Conservation (phyloP, 2,113 vertebrate genomes). For the Phalacrocorax aristotelis region DNA sequence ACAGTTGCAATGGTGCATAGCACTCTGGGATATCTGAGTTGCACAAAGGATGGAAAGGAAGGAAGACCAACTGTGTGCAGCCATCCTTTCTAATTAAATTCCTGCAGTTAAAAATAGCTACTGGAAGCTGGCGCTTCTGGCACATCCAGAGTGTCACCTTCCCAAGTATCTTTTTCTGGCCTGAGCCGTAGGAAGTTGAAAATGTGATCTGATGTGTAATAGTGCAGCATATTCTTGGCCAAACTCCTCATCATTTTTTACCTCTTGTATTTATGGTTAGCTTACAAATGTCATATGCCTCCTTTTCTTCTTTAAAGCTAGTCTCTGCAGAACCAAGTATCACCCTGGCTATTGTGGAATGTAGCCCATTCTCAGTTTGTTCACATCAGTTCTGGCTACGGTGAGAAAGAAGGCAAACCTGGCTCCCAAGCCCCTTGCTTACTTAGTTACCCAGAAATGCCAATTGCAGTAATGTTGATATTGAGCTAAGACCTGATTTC, state of each 20-base stretch:
- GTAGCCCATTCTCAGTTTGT: background rate
- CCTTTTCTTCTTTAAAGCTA: background rate
- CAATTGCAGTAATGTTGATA: background rate
- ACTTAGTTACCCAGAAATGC: background rate
- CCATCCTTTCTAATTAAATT: constrained; percentile 44
- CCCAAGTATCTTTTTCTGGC: constrained; percentile 62
- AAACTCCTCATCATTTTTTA: background rate
- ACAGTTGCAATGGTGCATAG: background rate
- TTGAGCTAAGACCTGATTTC: background rate
- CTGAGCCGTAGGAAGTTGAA: constrained; percentile 54
- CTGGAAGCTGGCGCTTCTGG: constrained; percentile 50
- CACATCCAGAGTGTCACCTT: constrained; percentile 54
- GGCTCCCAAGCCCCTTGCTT: background rate
- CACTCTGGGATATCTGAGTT: background rate
- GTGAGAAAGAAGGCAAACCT: background rate
- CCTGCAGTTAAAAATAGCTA: constrained; percentile 45
- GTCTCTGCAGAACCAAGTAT: background rate
- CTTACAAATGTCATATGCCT: background rate
- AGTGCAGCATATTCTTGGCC: constrained; percentile 45
- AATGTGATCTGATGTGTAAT: constrained; percentile 47
- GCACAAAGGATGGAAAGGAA: constrained; percentile 12
- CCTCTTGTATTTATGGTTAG: background rate
- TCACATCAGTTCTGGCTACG: background rate
- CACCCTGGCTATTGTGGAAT: background rate
- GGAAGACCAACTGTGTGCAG: constrained; percentile 34